These are phyloP conservation scores for Pterostichus madidus DNA, from an alignment of 2,888 invertebrate genomes.

Conservation along the genomic window DNA sequence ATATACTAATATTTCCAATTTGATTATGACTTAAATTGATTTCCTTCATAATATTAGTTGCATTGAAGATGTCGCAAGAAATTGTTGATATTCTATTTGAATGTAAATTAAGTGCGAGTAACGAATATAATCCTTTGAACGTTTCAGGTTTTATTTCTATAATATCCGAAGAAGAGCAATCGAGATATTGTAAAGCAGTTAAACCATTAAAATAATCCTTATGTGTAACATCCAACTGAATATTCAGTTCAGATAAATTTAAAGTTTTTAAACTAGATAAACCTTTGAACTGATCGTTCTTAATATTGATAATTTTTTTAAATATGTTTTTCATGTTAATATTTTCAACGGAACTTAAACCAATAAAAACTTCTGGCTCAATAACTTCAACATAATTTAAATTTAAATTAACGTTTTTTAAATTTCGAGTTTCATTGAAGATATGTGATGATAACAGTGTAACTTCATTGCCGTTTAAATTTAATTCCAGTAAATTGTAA, in stretches of 20 bases:
- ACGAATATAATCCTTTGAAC: constrained; percentile 13
- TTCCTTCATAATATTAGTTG: not conserved
- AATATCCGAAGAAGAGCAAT: not conserved
- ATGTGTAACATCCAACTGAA: too few relatives aligned
- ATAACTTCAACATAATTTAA: too few relatives aligned
- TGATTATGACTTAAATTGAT: constrained; percentile 2
- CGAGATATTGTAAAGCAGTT: not conserved
- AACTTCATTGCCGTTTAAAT: not conserved
- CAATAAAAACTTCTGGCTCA: too few relatives aligned
- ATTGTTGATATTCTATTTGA: constrained; percentile 20
- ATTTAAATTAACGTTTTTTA: constrained; percentile 28
- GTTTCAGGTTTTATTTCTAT: constrained; percentile 1
- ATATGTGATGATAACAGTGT: not conserved
- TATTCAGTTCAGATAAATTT: too few relatives aligned
- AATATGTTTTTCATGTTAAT: not conserved
- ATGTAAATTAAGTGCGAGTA: constrained; percentile 19
- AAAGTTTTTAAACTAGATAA: not conserved
- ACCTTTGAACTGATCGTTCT: constrained; percentile 21
- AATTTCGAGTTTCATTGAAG: constrained; percentile 10
- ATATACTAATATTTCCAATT: constrained; percentile 7
- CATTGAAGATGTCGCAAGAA: not conserved
- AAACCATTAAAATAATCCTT: not conserved
- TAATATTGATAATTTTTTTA: not conserved
- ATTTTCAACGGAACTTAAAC: too few relatives aligned
- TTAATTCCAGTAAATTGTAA: constrained; percentile 1